Evolutionary conservation across 1,140 invertebrate genomes (phyloP).

Genomic region (Trichogramma pretiosum): DNA sequence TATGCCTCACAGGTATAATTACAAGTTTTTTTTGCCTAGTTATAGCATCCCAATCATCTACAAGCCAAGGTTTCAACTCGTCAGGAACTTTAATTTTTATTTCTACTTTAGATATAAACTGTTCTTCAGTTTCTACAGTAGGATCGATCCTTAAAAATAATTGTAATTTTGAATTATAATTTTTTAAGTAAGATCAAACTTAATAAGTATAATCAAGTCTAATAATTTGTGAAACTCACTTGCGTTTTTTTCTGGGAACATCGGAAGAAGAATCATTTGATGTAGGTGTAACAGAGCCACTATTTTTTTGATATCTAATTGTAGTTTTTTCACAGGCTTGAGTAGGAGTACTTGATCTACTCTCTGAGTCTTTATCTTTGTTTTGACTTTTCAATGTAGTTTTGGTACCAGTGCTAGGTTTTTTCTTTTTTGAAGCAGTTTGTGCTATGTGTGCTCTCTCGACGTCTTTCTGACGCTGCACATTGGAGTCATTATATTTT

Average conservation of each 20-base stretch:
- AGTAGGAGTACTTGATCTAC: constrained; percentile 57
- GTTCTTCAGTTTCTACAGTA: constrained; percentile 68
- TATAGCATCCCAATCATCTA: constrained; percentile 93
- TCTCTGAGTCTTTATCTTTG: constrained; percentile 47
- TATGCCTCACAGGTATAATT: constrained; percentile 74
- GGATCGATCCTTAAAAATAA: constrained; percentile 50
- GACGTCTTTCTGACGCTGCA: constrained; percentile 83
- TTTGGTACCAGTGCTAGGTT: constrained; percentile 31
- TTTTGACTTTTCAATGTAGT: constrained; percentile 36
- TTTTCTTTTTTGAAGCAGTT: constrained; percentile 36
- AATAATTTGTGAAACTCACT: constrained; percentile 23
- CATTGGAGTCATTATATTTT: constrained; percentile 86
- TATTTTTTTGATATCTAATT: constrained; percentile 30
- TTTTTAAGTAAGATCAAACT: background rate
- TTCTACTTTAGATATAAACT: constrained; percentile 70
- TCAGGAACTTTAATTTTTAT: constrained; percentile 90
- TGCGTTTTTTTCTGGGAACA: constrained; percentile 40
- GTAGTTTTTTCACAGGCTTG: constrained; percentile 30
- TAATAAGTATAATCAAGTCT: background rate
- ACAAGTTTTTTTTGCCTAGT: constrained; percentile 79
- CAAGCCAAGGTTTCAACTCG: constrained; percentile 84
- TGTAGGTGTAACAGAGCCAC: constrained; percentile 34
- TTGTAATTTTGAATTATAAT: background rate
- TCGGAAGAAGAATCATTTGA: constrained; percentile 41
- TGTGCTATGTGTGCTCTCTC: constrained; percentile 61